Conservation (phyloP, 37 sponge, comb jelly and placozoan genomes). For the Cladorhizidae sp. region DNA sequence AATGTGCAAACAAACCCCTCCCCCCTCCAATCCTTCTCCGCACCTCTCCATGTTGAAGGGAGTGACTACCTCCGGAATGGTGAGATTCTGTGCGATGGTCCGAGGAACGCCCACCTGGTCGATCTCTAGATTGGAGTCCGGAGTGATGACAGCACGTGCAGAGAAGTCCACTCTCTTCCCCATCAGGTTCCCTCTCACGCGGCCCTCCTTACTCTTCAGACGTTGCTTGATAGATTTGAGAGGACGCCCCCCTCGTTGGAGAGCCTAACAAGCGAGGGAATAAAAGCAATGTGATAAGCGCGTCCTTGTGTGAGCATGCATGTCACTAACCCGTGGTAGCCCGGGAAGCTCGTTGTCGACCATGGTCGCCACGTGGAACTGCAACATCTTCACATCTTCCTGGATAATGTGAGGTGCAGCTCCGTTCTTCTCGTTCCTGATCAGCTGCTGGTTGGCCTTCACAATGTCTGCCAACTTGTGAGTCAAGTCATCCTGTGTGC, state of each 20-base stretch:
- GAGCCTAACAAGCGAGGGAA: slow-evolving; percentile 53
- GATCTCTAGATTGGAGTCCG: slow-evolving; percentile 95
- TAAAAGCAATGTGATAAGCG: slow-evolving; percentile 5
- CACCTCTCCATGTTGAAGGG: slow-evolving; percentile 98
- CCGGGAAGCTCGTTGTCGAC: slow-evolving; percentile 98
- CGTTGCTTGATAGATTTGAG: slow-evolving; percentile 97
- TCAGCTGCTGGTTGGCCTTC: slow-evolving; percentile 95
- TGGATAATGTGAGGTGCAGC: slow-evolving; percentile 95
- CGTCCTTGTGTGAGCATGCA: not conserved
- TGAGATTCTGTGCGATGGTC: slow-evolving; percentile 96
- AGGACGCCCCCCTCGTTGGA: slow-evolving; percentile 92
- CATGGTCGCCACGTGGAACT: slow-evolving; percentile 97
- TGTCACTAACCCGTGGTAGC: slow-evolving; percentile 75
- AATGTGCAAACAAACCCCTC: not conserved
- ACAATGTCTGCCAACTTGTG: slow-evolving; percentile 98
- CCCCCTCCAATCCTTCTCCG: not conserved
- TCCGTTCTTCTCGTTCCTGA: slow-evolving; percentile 96
- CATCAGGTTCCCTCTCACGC: slow-evolving; percentile 98
- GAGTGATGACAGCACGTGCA: slow-evolving; percentile 98
- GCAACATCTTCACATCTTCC: slow-evolving; percentile 97
- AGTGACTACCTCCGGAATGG: slow-evolving; percentile 97
- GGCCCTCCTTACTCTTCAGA: slow-evolving; percentile 97
- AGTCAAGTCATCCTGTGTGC: slow-evolving; percentile 91
- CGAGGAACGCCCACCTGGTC: slow-evolving; percentile 98
- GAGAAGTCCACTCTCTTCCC: slow-evolving; percentile 99